phyloP scores from a whole-genome alignment of 2,888 invertebrate genomes.

The Entomobrya multifasciata region DNA sequence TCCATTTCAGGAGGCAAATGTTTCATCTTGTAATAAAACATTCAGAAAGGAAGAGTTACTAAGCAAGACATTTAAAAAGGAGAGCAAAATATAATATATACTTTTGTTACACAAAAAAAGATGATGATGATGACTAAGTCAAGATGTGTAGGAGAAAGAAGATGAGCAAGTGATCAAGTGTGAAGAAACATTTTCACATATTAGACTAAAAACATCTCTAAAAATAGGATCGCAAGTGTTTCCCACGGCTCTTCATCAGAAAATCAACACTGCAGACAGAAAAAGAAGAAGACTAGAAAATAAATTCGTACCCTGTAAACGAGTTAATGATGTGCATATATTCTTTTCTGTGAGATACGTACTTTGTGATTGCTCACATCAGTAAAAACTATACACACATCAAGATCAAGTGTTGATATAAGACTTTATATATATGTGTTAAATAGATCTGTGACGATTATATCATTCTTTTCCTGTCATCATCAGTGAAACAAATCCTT shows the following conservation, averaged over 20 bases:
- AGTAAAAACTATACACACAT: not conserved
- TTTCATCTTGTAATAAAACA: constrained; percentile 35
- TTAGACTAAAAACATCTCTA: constrained; percentile 63
- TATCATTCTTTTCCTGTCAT: constrained; percentile 8
- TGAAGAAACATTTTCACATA: constrained; percentile 55
- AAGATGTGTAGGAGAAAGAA: constrained; percentile 45
- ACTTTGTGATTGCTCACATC: constrained; percentile 12
- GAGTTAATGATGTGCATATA: constrained; percentile 60
- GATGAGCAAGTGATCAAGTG: constrained; percentile 72
- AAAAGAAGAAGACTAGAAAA: not conserved
- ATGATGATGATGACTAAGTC: constrained; percentile 53
- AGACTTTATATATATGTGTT: no score
- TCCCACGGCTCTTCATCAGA: constrained; percentile 58
- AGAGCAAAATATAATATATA: constrained; percentile 13
- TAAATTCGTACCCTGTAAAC: not conserved
- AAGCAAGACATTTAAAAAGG: not conserved
- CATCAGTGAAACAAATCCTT: constrained; percentile 56
- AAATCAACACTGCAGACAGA: constrained; percentile 12
- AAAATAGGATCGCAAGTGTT: constrained; percentile 67
- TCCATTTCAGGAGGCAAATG: constrained; percentile 62
- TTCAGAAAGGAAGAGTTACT: not conserved
- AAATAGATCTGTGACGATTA: constrained; percentile 38
- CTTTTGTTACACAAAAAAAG: not conserved
- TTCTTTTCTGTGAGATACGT: constrained; percentile 24
- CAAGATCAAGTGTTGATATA: no score